Conservation (phyloP, 2,888 invertebrate genomes). For the Pseudoips prasinana region DNA sequence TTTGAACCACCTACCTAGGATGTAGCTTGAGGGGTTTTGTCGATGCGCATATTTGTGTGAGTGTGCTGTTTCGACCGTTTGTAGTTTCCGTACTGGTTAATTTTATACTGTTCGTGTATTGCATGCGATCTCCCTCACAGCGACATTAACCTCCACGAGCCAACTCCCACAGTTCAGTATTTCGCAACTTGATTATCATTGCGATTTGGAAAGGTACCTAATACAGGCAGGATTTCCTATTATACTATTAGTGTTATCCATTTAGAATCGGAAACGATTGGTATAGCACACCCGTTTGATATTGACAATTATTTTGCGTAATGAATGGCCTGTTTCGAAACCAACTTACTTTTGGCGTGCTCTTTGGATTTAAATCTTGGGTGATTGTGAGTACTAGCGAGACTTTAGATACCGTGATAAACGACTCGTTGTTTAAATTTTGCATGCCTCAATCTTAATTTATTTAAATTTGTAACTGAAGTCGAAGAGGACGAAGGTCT, state of each 20-base stretch:
- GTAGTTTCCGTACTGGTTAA: no score
- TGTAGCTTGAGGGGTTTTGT: no score
- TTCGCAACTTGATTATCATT: constrained; percentile 69
- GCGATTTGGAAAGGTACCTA: constrained; percentile 63
- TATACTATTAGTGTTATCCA: constrained; percentile 50
- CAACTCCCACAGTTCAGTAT: constrained; percentile 39
- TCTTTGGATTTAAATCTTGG: constrained; percentile 52
- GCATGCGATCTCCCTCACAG: constrained; percentile 4
- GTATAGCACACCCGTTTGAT: constrained; percentile 49
- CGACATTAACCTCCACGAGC: constrained; percentile 31
- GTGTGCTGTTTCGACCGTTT: no score
- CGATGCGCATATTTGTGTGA: no score
- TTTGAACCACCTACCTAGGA: no score
- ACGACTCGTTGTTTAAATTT: constrained; percentile 20
- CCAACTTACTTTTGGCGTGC: constrained; percentile 40
- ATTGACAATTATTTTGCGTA: constrained; percentile 67
- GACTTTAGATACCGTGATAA: constrained; percentile 30
- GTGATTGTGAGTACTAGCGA: constrained; percentile 42
- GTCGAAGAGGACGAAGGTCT: no score
- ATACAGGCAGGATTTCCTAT: constrained; percentile 61
- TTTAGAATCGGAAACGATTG: constrained; percentile 59
- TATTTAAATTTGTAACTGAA: constrained; percentile 18
- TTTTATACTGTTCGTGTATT: no score
- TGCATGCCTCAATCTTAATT: constrained; percentile 28
- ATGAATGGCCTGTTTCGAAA: constrained; percentile 58